Evolutionary conservation across 2,888 invertebrate species (phyloP).

Genomic region (Ophion obscuratus): DNA sequence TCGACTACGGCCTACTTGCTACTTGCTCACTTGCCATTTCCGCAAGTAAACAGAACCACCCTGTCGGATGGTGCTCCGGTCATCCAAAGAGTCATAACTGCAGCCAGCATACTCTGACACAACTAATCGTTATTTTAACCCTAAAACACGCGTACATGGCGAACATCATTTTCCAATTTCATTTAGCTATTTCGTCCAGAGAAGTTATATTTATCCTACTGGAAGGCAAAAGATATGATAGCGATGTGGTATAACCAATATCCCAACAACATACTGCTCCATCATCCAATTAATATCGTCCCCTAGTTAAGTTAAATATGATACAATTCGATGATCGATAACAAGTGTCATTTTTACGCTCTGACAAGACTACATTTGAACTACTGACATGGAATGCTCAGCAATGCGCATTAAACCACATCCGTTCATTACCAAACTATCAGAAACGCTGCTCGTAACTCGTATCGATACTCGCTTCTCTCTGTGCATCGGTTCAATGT

Average conservation of each 20-base stretch:
- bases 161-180: not conserved
- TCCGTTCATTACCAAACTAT: constrained; percentile 12
- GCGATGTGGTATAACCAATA: too few species aligned
- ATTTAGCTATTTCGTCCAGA: not conserved
- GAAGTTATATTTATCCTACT: not conserved
- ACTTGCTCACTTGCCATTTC: constrained; percentile 29
- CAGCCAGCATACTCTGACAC: constrained; percentile 21
- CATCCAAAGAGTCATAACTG: constrained; percentile 41
- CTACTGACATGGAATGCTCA: constrained; percentile 29
- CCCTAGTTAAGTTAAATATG: constrained; percentile 8
- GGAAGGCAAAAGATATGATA: not conserved
- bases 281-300: not conserved
- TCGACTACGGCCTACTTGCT: constrained; percentile 4
- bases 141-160: constrained; percentile 2
- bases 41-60: constrained; percentile 3
- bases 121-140: constrained; percentile 33
- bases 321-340: not conserved
- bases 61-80: constrained; percentile 14
- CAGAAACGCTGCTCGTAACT: constrained; percentile 37
- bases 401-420: not conserved
- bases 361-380: constrained; percentile 23
- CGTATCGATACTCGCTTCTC: constrained; percentile 22
- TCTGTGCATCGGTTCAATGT: constrained; percentile 14
- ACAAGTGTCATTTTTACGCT: constrained; percentile 1
- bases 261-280: too few species aligned